Evolutionary conservation across 2,113 vertebrate genomes (phyloP), one percentile per base, ranked within the genome.

Genomic region (Salminus brasiliensis): DNA sequence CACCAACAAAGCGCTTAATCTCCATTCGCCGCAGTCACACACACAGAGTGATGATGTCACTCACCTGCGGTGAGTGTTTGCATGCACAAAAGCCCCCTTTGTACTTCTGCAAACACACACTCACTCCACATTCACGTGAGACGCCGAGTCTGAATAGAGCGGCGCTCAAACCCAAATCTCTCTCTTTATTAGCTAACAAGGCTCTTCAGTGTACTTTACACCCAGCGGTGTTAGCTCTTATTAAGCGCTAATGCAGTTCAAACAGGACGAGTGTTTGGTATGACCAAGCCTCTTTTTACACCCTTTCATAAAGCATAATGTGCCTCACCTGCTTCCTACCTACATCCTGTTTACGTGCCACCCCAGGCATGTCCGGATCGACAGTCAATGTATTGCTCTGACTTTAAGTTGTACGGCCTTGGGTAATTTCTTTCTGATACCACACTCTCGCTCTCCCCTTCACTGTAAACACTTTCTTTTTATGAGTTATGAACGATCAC

Each of bases 41-140:
- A 85, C 78, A 52, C 39, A 66, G 41, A 79, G 62, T 4, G 36
- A 84, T 91, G 91, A 92, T 86, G 89, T 92, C 89, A 92, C 84
- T 89, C 85, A 90, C 87, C 89, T 90, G 87, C 39, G 68, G 63
- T 75, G 74, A 47, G 25, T 68, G 74, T 72, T 81, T 71, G n/a
- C 72, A 66, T 77, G 34, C 79, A 92, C 86, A 91, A 91, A 78
- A 91, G 88, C 47, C 70, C 62, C 85, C 87, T 84, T 92, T 92
- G 91, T 91, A 75, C 78, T 34, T 79, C 63, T 83, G 72, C 69
- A 87, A 88, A 88, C 81, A 76, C n/a, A 71, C 73, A n/a, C 72
- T 57, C 60, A 4, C 25, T 52, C 57, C 29, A 34, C 65, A 6
- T 23, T 57, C 67, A 81, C 43, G 23, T 27, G 32, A 47, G 30